phyloP scores from a whole-genome alignment of 2,797 vertebrate species.

The Tangara arthus region DNA sequence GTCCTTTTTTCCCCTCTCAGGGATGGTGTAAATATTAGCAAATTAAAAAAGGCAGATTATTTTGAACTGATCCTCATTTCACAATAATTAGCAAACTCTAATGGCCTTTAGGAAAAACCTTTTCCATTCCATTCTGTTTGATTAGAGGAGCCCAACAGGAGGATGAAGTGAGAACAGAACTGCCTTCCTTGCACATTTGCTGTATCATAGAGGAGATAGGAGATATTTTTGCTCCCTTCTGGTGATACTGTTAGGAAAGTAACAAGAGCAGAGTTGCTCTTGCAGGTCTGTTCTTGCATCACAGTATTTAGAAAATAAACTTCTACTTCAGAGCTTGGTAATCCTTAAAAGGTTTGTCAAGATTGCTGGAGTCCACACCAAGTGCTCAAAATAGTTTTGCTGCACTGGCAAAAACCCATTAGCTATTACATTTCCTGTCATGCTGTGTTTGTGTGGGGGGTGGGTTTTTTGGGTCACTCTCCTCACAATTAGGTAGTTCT shows the following conservation, averaged over 20 bases:
- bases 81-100: neutral
- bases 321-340: neutral
- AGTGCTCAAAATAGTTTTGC: neutral
- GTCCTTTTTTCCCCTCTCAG: neutral
- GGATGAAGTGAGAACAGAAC: neutral
- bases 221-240: slow-evolving; percentile 17
- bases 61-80: neutral
- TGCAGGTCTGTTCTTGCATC: neutral
- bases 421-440: neutral
- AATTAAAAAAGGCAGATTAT: neutral
- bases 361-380: neutral
- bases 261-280: neutral
- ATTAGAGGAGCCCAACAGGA: neutral
- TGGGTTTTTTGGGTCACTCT: neutral
- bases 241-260: neutral
- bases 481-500: neutral
- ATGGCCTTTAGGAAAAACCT: neutral
- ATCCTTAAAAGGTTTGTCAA: neutral
- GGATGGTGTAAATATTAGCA: neutral
- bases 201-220: neutral
- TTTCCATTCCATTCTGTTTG: neutral
- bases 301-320: neutral
- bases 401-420: neutral
- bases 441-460: neutral
- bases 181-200: neutral